Evolutionary conservation across 2,113 vertebrate genomes (phyloP), one percentile per base, ranked within the genome.

Genomic region (Ictalurus furcatus): DNA sequence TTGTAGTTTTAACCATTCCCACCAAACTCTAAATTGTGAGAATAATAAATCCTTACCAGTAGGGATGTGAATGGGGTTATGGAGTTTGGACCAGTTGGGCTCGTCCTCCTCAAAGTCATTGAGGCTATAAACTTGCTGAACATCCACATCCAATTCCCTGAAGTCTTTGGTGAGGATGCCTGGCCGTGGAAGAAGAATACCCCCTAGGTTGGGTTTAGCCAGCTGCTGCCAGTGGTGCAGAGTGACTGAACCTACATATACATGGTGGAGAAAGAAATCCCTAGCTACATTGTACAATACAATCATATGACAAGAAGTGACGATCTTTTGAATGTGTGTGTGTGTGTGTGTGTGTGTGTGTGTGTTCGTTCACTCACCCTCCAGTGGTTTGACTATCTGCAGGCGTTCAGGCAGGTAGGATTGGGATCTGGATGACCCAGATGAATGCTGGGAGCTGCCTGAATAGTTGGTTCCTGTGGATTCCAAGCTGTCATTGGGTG

Each of bases 151-250:
- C 34, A 97, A 95, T 93, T 97, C 96, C 92, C 87, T 92, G 93
- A 97, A 97, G 94, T 98, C 97, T 94, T 98, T 97, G 85, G 96
- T 98, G 78, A 96, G 95, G 90, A 97, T 96, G 4, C 96, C 92
- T 0, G 97, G 97, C 0, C 96, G 95, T 34, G 96, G 96, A 85
- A 96, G 96, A 91, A 96, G 87, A 88, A 97, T 96, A 58, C 96
- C 95, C 0, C 96, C 97, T 13, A 97, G 92, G 92, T 98, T 95
- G 88, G 97, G 96, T 94, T 93, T 95, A 5, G 97, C 97, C 92
- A 97, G 94, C 93, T 97, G 96, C 94, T 98, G 97, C 97, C 97
- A 97, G 91, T 98, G 97, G 89, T 97, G 96, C 52, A 97, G 95
- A 0, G 96, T 96, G 90, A 95, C 96, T 0, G 97, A 97, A 73